phyloP scores from a whole-genome alignment of 2,113 vertebrate genomes.

The Phoxinus phoxinus region DNA sequence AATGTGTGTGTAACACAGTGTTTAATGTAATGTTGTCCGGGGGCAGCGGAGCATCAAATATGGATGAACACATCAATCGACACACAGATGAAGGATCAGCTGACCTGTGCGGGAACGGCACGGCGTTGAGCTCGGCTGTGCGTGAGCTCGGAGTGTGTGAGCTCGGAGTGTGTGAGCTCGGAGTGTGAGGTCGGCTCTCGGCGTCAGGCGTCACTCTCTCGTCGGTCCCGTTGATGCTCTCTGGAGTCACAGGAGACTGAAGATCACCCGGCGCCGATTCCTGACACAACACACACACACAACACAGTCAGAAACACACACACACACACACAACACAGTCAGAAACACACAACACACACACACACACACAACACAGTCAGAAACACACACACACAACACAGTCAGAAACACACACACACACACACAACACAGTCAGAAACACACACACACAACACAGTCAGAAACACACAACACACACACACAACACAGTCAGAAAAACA shows the following conservation, averaged over 20 bases:
- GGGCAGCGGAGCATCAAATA: constrained; percentile 10
- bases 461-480: background rate
- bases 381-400: background rate
- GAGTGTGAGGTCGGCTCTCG: constrained; percentile 74
- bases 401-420: background rate
- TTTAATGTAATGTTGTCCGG: constrained; percentile 48
- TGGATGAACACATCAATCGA: too few relatives aligned
- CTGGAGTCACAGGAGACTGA: constrained; percentile 89
- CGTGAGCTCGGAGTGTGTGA: too few relatives aligned
- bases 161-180: too few relatives aligned
- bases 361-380: background rate
- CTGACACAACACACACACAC: constrained; percentile 65
- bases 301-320: background rate
- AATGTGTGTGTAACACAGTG: constrained; percentile 46
- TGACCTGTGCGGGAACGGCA: constrained; percentile 93
- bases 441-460: too few relatives aligned
- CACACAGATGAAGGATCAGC: too few relatives aligned
- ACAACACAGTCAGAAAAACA: too few relatives aligned
- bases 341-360: background rate
- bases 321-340: background rate
- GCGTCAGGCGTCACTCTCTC: constrained; percentile 80
- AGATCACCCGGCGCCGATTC: constrained; percentile 90
- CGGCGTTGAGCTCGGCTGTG: constrained; percentile 83
- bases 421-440: too few relatives aligned
- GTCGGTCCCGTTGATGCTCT: constrained; percentile 94